Evolutionary conservation across 2,888 invertebrate species (phyloP).

Genomic region (Vesta saturnalis): DNA sequence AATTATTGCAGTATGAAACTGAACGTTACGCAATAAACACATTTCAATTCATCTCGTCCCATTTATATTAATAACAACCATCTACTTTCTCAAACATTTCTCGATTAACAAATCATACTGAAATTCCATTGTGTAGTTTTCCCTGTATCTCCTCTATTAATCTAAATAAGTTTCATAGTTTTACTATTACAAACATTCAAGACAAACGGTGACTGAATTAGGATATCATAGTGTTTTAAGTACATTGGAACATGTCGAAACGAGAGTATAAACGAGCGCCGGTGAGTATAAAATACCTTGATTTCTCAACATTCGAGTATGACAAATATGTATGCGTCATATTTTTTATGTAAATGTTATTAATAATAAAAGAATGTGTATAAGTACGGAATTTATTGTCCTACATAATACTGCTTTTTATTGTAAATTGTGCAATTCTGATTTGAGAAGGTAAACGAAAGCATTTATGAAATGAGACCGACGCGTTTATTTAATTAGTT

Average conservation of each 20-base stretch:
- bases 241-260: background rate
- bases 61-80: constrained; percentile 3
- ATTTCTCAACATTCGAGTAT: constrained; percentile 7
- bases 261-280: background rate
- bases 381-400: background rate
- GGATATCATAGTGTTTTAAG: too few species aligned
- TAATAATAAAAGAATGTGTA: background rate
- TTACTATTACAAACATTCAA: constrained; percentile 11
- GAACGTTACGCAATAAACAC: background rate
- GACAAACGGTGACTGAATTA: constrained; percentile 8
- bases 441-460: background rate
- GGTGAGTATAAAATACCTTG: constrained; percentile 4
- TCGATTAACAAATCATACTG: background rate
- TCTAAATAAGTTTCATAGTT: constrained; percentile 24
- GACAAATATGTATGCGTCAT: constrained; percentile 28
- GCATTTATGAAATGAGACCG: background rate
- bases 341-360: background rate
- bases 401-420: too few species aligned
- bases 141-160: constrained; percentile 11
- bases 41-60: background rate
- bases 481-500: background rate
- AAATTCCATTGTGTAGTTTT: background rate
- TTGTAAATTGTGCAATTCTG: too few species aligned
- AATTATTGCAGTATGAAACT: background rate
- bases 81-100: background rate